Evolutionary conservation across 2,888 invertebrate species (phyloP), one percentile per base, ranked within the genome.

Genomic region (Platynereis dumerilii): DNA sequence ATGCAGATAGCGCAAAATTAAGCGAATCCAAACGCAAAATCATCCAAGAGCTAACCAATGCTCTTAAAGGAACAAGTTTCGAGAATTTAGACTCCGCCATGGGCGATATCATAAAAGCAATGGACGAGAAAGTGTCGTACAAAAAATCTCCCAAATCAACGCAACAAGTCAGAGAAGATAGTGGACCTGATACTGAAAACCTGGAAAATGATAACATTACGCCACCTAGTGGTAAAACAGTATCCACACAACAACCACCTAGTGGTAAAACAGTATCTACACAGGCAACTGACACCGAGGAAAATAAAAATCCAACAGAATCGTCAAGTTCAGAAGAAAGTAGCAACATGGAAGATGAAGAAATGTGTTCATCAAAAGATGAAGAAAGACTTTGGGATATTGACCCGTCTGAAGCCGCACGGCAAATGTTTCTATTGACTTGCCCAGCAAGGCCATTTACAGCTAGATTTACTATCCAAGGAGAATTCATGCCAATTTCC

Each of bases 371-470:
- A 34, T 34, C 34, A 12, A 34, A 34, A 12, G 34, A 34, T 34
- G 34, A 34, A 34, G 34, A 34, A 34, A 34, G 34, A 34, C 34
- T 34, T 34, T 34, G 34, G 34, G 34, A 34, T 7, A 34, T 34
- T 12, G 34, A 34, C 12, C 34, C 34, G 12, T 34, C 34, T 5
- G 34, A 34, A 12, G 34, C 34, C 5, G 34, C 34, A 7, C 34
- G 34, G 5, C 34, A 34, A 34, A 34, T 34, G 34, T 34, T 34
- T 12, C 87, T 93, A 85, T 80, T 91, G 34, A 90, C 91, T 75
- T 88, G 89, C 75, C 90, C 92, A 67, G 87, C 90, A 2, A 78
- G 74, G 24, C 87, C 17, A 81, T 86, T 52, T n/a, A 27, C 17
- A 28, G 42, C 29, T 24, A 66, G 56, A 48, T 34, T 61, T 39